Evolutionary conservation across 2,113 vertebrate genomes (phyloP).

Genomic region (Phoenicopterus ruber): DNA sequence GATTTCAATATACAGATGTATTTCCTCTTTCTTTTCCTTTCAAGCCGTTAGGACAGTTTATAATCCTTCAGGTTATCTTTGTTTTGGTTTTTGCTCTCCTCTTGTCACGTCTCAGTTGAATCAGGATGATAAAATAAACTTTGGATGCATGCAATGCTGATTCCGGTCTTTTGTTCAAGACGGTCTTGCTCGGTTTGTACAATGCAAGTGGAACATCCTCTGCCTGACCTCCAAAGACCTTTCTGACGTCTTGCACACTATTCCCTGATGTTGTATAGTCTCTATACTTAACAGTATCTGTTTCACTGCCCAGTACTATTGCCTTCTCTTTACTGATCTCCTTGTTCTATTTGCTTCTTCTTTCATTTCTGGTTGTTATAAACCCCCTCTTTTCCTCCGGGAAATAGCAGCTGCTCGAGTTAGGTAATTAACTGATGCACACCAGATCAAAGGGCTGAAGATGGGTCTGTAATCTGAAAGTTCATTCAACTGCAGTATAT

Average conservation of each 20-base stretch:
- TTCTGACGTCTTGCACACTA: neutral
- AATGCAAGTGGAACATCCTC: neutral
- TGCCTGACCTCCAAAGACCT: neutral
- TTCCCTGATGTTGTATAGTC: neutral
- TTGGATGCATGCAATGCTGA: neutral
- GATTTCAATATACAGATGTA: neutral
- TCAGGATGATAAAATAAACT: neutral
- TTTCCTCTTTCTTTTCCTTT: neutral
- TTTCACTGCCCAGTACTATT: neutral
- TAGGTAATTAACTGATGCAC: neutral
- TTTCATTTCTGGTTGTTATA: neutral
- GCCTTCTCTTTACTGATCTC: neutral
- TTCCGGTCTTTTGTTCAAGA: neutral
- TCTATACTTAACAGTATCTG: neutral
- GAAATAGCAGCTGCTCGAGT: neutral
- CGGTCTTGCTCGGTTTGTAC: neutral
- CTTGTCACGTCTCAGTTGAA: neutral
- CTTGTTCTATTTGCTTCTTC: neutral
- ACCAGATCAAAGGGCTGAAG: slow-evolving; percentile 2
- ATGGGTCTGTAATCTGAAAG: neutral
- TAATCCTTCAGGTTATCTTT: neutral
- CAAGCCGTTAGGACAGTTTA: neutral
- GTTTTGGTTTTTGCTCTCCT: neutral
- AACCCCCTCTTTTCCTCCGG: neutral
- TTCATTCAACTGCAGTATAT: neutral